phyloP scores from a whole-genome alignment of 2,113 vertebrate species.

The Sebastes schlegelii region DNA sequence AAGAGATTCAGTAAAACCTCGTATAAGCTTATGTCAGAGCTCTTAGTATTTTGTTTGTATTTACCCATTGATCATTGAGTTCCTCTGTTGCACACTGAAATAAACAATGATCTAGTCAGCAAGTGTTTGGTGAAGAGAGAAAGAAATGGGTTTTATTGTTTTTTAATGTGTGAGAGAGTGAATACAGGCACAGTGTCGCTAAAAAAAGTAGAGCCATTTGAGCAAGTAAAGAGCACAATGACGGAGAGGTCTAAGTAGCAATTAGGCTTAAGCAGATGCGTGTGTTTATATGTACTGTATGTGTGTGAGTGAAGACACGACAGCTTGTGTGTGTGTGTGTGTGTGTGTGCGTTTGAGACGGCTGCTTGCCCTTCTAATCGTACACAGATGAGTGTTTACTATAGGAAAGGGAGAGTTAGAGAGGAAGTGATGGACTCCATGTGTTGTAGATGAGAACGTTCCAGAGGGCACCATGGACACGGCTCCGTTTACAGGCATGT shows the following conservation, averaged over 20 bases:
- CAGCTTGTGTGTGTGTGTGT: conserved; percentile 7
- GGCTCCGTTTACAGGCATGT: conserved; percentile 24
- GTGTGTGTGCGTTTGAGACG: conserved; percentile 30
- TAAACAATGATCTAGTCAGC: background rate
- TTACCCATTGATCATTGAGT: background rate
- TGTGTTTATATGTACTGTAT: conserved; percentile 48
- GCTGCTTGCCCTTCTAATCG: conserved; percentile 70
- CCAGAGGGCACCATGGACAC: conserved; percentile 45
- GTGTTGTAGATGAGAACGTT: conserved; percentile 62
- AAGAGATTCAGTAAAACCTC: conserved; percentile 4
- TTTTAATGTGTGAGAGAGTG: conserved; percentile 24
- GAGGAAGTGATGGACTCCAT: conserved; percentile 79
- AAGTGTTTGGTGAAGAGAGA: background rate
- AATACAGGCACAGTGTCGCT: conserved; percentile 25
- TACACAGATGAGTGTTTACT: conserved; percentile 80
- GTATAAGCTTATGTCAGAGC: conserved; percentile 13
- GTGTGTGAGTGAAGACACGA: conserved; percentile 38
- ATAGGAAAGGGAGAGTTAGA: conserved; percentile 74
- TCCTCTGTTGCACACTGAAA: background rate
- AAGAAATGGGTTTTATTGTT: background rate
- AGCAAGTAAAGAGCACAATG: conserved; percentile 41
- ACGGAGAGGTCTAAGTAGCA: conserved; percentile 59
- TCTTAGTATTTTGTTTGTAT: conserved; percentile 30
- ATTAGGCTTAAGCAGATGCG: conserved; percentile 67
- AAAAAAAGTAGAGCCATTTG: conserved; percentile 40